Percentiles rank a stretch among this genome's conserved stretches.
phyloP scores from a whole-genome alignment of 2,797 vertebrate genomes.

The Mus minutoides region DNA sequence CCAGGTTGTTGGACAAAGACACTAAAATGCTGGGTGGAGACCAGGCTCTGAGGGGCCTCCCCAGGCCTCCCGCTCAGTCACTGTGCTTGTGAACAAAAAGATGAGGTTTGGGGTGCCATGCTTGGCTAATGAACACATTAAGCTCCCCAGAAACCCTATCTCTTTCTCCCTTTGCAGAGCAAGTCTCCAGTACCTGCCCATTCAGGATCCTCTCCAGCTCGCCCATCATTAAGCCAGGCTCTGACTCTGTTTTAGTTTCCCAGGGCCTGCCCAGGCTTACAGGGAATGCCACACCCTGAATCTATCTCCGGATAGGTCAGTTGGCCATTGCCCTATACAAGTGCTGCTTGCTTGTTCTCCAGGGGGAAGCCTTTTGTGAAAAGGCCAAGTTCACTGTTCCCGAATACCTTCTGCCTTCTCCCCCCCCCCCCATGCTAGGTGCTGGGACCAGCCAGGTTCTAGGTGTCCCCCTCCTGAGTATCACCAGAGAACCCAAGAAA shows the following conservation, averaged over 20 bases:
- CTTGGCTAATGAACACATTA: background rate
- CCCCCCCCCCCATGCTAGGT: background rate
- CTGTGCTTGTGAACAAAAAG: background rate
- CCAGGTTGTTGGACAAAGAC: background rate
- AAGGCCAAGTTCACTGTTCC: conserved; percentile 69
- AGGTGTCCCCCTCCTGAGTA: conserved; percentile 3
- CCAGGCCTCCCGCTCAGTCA: background rate
- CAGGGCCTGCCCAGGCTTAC: conserved; percentile 59
- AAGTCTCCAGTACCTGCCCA: background rate
- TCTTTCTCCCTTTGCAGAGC: background rate
- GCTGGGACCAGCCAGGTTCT: conserved; percentile 42
- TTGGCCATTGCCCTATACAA: conserved; percentile 57
- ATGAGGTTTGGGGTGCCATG: conserved; percentile 1
- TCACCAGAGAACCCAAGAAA: conserved; percentile 42
- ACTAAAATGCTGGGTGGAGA: background rate
- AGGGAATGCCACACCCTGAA: conserved; percentile 48
- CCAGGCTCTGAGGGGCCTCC: background rate
- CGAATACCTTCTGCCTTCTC: conserved; percentile 25
- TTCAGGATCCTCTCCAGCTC: background rate
- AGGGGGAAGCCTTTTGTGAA: conserved; percentile 58
- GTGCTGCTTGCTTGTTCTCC: conserved; percentile 41
- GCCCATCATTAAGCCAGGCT: background rate
- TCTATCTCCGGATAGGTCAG: conserved; percentile 73
- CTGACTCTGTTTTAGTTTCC: conserved; percentile 53
- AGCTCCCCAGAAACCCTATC: background rate